Base-by-base conservation (phyloP, 2,113 vertebrate genomes). In the Onychostruthus taczanowskii region DNA sequence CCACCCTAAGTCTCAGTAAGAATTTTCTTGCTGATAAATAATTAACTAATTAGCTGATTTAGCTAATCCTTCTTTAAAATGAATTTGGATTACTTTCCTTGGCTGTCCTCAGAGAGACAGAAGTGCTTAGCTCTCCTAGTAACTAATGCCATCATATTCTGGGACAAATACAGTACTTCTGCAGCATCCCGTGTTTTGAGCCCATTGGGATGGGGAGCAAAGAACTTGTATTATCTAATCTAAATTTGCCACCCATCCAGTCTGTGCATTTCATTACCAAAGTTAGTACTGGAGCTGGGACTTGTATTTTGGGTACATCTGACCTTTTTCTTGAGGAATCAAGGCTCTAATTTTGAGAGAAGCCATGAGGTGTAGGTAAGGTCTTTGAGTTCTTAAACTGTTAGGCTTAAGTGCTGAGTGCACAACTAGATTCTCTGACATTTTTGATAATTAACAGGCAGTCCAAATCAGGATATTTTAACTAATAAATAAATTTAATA, bases 61-160 rank as follows among this genome's bases (percentile, higher is more conserved):
- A 84, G 89, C 72, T 92, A 96, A 95, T 95, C 86, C 86, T 59
- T 16, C 68, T 92, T 93, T 94, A 56, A 86, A 90, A 93, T 90
- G 59, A 92, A 81, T 96, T 90, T 93, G 52, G 64, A 92, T 95
- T 84, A n/a, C 35, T 92, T 86, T 53, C 20, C 47, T 75, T 92
- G 68, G 47, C 91, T 87, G 35, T 81, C 61, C 33, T 30, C 21
- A 52, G 68, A 87, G 79, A 86, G 68, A 23, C 26, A 66, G 35
- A 59, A 74, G 10, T 20, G 47, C 31, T 85, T 63, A 37, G 26
- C 16, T 81, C 41, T 80, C 8, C 0, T 78, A 70, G 72, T 68
- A 72, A 56, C 50, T 72, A 33, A 75, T 46, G 39, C 56, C 52
- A 2, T 76, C 6, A 1, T 33, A 12, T 52, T 66, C 70, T 83